Evolutionary conservation across 2,888 invertebrate genomes (phyloP).

Genomic region (Drosophila hamatofila): DNA sequence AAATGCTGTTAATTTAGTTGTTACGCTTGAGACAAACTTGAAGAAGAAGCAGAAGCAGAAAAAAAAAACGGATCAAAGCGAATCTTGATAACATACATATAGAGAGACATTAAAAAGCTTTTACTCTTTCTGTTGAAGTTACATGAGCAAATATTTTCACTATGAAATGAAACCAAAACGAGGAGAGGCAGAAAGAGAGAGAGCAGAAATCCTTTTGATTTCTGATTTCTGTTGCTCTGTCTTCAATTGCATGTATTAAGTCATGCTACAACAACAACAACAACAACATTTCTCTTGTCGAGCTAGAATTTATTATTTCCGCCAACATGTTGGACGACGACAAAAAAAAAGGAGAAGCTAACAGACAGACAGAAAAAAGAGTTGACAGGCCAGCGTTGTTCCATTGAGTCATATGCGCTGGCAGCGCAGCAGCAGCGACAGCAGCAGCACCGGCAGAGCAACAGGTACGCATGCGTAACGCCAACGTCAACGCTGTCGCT

Average conservation of each 20-base stretch:
- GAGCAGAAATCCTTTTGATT: constrained; percentile 53
- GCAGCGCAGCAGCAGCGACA: constrained; percentile 27
- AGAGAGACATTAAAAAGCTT: constrained; percentile 15
- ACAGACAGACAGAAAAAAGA: constrained; percentile 22
- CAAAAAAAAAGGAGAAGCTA: constrained; percentile 13
- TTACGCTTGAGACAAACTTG: constrained; percentile 66
- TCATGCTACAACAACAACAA: constrained; percentile 28
- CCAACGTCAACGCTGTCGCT: constrained; percentile 23
- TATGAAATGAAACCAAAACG: constrained; percentile 39
- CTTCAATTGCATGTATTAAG: constrained; percentile 28
- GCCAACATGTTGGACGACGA: constrained; percentile 66
- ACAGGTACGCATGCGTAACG: constrained; percentile 59
- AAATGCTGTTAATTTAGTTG: constrained; percentile 77
- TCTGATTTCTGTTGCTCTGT: constrained; percentile 58
- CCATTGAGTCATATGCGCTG: constrained; percentile 53
- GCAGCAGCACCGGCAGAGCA: constrained; percentile 34
- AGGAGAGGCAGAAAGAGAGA: no score
- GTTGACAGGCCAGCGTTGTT: constrained; percentile 53
- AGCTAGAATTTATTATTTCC: constrained; percentile 78
- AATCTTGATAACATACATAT: constrained; percentile 46
- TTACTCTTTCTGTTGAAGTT: constrained; percentile 39
- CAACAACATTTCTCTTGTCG: constrained; percentile 46
- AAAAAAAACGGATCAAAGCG: constrained; percentile 31
- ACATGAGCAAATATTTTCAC: constrained; percentile 60
- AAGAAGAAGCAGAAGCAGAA: not conserved